These are phyloP conservation scores for Onychorhynchus coronatus DNA, from an alignment of 2,113 vertebrate genomes.

Conservation along the genomic window DNA sequence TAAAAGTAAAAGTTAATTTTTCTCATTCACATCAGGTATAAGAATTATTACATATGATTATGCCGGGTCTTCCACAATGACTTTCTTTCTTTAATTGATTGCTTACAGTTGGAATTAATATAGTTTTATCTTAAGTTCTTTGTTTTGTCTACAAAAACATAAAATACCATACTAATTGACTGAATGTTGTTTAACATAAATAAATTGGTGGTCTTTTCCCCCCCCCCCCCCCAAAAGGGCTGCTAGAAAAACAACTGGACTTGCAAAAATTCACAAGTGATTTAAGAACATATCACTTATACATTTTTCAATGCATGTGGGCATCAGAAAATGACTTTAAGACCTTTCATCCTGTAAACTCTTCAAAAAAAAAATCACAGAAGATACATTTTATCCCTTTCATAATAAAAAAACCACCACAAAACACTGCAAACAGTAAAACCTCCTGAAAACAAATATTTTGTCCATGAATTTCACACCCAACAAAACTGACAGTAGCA, in stretches of 20 bases:
- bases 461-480: not conserved
- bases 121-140: constrained; percentile 9
- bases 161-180: not conserved
- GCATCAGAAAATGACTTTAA: not conserved
- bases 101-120: constrained; percentile 18
- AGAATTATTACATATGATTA: constrained; percentile 67
- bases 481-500: not conserved
- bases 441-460: not conserved
- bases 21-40: constrained; percentile 60
- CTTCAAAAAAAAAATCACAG: not conserved
- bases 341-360: not conserved
- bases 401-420: not conserved
- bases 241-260: not conserved
- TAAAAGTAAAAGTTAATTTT: constrained; percentile 72
- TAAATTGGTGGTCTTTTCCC: not conserved
- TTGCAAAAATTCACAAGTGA: not conserved
- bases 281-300: not conserved
- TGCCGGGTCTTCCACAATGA: constrained; percentile 42
- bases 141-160: not conserved
- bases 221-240: too few relatives aligned
- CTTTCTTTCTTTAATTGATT: constrained; percentile 56
- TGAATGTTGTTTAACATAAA: not conserved
- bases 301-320: not conserved
- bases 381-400: not conserved
- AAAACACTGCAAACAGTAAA: not conserved